A percentile compares a stretch with the other conserved stretches of the same genome.
These are phyloP conservation scores for Vulpes vulpes DNA, from an alignment of 2,113 vertebrate genomes.

Conservation along the genomic window DNA sequence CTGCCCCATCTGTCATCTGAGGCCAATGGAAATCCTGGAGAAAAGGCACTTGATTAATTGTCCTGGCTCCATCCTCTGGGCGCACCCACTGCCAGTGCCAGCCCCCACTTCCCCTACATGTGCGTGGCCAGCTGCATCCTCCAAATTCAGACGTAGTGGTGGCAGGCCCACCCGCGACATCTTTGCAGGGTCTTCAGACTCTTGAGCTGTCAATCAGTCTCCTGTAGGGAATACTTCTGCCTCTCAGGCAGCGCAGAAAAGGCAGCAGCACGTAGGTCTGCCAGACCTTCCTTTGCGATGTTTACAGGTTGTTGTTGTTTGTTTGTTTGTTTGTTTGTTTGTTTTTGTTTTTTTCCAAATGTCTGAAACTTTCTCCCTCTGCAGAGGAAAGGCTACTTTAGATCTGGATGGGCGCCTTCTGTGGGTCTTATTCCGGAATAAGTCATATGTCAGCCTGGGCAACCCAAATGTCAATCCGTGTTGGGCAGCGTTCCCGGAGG, in stretches of 20 bases:
- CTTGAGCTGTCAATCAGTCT: background rate
- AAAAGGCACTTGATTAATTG: conserved; percentile 76
- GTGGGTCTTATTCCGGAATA: background rate
- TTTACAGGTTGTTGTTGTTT: background rate
- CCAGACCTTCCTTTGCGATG: background rate
- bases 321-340: too few relatives aligned
- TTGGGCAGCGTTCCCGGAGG: background rate
- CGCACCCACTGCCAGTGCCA: background rate
- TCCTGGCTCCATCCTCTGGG: conserved; percentile 53
- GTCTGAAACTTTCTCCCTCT: conserved; percentile 28
- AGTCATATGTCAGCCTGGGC: background rate
- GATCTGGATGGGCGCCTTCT: background rate
- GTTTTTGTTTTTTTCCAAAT: background rate
- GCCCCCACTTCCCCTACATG: background rate
- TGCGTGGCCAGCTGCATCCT: background rate
- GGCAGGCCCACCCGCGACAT: background rate
- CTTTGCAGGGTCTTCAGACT: background rate
- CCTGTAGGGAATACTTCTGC: background rate
- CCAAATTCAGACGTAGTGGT: background rate
- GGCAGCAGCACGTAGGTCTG: background rate
- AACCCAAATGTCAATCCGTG: background rate
- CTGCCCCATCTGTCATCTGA: conserved; percentile 67
- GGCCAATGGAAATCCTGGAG: conserved; percentile 56
- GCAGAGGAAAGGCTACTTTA: background rate
- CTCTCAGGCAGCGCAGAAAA: background rate